Percentiles rank a stretch among this genome's conserved stretches.
Conservation (phyloP, 2,888 invertebrate genomes). For the Oxyteleia sp. region DNA sequence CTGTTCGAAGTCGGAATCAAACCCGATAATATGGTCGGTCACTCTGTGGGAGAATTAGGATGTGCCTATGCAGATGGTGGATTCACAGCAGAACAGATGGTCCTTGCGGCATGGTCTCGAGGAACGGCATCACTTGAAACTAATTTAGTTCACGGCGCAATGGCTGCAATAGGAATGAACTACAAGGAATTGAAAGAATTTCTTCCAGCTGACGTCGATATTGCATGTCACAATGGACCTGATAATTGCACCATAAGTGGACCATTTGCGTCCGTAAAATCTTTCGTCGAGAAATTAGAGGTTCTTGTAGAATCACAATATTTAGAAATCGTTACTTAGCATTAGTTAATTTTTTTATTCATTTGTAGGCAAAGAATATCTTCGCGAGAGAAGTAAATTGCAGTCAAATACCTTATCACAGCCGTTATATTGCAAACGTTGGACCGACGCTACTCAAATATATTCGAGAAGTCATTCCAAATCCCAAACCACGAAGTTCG, state of each 20-base stretch:
- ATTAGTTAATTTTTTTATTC: slow-evolving; percentile 14
- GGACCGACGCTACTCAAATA: slow-evolving; percentile 91
- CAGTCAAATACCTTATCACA: slow-evolving; percentile 96
- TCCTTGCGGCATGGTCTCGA: slow-evolving; percentile 82
- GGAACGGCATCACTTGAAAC: slow-evolving; percentile 83
- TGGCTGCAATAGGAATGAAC: slow-evolving; percentile 95
- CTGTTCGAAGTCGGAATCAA: too few species aligned
- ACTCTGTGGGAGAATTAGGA: slow-evolving; percentile 97
- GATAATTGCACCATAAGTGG: slow-evolving; percentile 97
- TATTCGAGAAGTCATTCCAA: slow-evolving; percentile 90
- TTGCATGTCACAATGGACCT: slow-evolving; percentile 95
- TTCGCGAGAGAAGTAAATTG: slow-evolving; percentile 95
- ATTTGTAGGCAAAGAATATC: slow-evolving; percentile 90
- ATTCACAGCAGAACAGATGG: slow-evolving; percentile 89
- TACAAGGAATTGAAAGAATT: slow-evolving; percentile 89
- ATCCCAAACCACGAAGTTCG: slow-evolving; percentile 90
- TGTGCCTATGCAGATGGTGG: slow-evolving; percentile 98
- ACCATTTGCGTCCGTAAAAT: slow-evolving; percentile 91
- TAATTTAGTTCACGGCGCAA: slow-evolving; percentile 91
- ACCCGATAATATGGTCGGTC: slow-evolving; percentile 93
- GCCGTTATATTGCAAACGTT: slow-evolving; percentile 92
- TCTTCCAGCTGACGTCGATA: slow-evolving; percentile 93
- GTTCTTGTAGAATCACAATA: slow-evolving; percentile 66
- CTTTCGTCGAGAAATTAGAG: slow-evolving; percentile 90
- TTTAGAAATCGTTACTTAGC: neutral